Conservation (phyloP, 1,140 invertebrate species). For the Aphis craccivora region DNA sequence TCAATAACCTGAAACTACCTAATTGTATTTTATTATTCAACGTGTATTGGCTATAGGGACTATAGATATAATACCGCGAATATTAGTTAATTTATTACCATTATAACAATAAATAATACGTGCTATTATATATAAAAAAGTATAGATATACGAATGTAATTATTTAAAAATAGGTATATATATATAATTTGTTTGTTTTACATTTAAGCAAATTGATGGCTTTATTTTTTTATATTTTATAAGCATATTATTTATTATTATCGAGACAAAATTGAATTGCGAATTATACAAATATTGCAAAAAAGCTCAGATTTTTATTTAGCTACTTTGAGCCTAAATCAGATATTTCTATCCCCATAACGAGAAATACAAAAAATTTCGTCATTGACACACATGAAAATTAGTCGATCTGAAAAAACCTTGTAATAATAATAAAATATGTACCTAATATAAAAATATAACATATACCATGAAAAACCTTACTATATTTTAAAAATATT, state of each 20-base stretch:
- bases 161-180: too few species aligned
- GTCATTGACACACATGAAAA: not conserved
- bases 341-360: not conserved
- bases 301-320: not conserved
- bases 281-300: not conserved
- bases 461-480: not conserved
- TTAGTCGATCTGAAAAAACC: not conserved
- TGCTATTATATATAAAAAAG: too few species aligned
- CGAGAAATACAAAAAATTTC: not conserved
- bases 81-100: too few species aligned
- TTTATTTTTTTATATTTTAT: not conserved
- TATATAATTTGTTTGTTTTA: too few species aligned
- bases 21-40: too few species aligned
- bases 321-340: not conserved
- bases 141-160: too few species aligned
- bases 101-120: too few species aligned
- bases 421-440: not conserved
- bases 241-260: not conserved
- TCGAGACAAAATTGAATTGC: not conserved
- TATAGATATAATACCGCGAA: too few species aligned
- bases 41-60: too few species aligned
- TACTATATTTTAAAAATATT: not conserved
- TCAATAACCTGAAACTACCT: too few species aligned
- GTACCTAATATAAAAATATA: not conserved
- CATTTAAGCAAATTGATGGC: too few species aligned